Percentiles rank a stretch among this genome's conserved stretches.
These are phyloP conservation scores for Trissolcus japonicus DNA, from an alignment of 2,888 invertebrate genomes.

Conservation along the genomic window DNA sequence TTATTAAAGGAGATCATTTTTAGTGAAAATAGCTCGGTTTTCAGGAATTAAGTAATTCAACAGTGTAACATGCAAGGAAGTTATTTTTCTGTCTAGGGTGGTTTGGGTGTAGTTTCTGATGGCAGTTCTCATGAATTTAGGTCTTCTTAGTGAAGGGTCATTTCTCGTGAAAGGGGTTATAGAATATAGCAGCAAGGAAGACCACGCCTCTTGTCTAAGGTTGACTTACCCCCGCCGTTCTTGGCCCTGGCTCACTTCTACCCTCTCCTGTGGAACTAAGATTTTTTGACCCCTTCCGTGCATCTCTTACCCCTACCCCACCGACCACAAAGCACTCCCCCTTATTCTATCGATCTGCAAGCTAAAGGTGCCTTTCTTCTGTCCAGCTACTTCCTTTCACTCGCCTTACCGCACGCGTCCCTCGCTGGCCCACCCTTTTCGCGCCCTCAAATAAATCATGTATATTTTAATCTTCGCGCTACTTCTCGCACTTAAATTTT, in stretches of 20 bases:
- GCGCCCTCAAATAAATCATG: constrained; percentile 55
- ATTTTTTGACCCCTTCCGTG: constrained; percentile 68
- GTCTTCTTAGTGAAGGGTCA: constrained; percentile 57
- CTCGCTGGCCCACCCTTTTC: constrained; percentile 35
- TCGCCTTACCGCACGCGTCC: constrained; percentile 47
- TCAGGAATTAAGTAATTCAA: constrained; percentile 40
- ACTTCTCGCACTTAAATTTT: constrained; percentile 55
- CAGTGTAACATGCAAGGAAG: constrained; percentile 50
- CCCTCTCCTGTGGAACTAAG: constrained; percentile 65
- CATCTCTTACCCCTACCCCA: constrained; percentile 62
- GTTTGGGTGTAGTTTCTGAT: constrained; percentile 54
- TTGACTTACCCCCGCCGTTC: constrained; percentile 68
- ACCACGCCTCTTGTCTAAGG: constrained; percentile 76
- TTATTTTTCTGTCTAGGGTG: constrained; percentile 54
- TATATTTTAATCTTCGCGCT: constrained; percentile 56
- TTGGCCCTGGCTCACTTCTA: constrained; percentile 60
- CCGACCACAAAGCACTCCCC: constrained; percentile 63
- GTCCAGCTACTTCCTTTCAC: constrained; percentile 57
- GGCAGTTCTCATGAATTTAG: constrained; percentile 57
- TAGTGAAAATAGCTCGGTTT: constrained; percentile 21
- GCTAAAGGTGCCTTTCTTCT: constrained; percentile 73
- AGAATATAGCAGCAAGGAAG: constrained; percentile 63
- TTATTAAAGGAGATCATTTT: constrained; percentile 20
- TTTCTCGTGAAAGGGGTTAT: constrained; percentile 61
- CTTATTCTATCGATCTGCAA: constrained; percentile 71